phyloP scores from a whole-genome alignment of 2,888 invertebrate genomes.

The Caprella mutica region DNA sequence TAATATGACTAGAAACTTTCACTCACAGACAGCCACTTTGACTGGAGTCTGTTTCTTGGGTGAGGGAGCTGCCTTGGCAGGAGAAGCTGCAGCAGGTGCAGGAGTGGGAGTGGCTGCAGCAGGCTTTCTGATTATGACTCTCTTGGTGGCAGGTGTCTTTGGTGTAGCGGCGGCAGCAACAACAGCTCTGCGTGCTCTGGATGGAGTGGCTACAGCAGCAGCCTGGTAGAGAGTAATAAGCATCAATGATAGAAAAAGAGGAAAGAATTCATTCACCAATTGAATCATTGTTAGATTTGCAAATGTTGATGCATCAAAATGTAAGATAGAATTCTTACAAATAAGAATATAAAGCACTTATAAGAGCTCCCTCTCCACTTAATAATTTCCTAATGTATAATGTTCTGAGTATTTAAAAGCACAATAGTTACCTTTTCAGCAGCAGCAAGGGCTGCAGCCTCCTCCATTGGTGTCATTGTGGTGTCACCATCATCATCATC shows the following conservation, averaged over 20 bases:
- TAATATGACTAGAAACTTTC: no score
- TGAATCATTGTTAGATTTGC: no score
- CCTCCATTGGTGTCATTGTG: conserved; percentile 25
- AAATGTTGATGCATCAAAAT: no score
- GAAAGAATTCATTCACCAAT: no score
- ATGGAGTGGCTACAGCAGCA: neutral
- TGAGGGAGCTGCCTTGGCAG: no score
- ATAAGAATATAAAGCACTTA: no score
- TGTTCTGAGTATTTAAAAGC: no score
- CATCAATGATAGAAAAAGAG: no score
- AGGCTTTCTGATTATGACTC: neutral
- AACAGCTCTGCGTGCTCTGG: neutral
- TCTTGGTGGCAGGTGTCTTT: neutral
- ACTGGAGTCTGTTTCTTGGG: no score
- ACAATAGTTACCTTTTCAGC: neutral
- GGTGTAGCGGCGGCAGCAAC: neutral
- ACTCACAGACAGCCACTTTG: neutral
- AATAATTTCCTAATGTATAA: no score
- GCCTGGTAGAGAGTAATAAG: neutral
- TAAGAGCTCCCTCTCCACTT: no score
- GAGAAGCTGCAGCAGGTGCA: neutral
- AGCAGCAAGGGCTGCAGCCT: conserved; percentile 20
- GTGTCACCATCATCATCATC: conserved; percentile 43
- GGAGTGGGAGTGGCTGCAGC: neutral
- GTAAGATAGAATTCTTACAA: no score